A percentile compares a stretch with the other conserved stretches of the same genome.
Evolutionary conservation across 2,888 invertebrate species (phyloP).

Genomic region (Desoria tigrina): DNA sequence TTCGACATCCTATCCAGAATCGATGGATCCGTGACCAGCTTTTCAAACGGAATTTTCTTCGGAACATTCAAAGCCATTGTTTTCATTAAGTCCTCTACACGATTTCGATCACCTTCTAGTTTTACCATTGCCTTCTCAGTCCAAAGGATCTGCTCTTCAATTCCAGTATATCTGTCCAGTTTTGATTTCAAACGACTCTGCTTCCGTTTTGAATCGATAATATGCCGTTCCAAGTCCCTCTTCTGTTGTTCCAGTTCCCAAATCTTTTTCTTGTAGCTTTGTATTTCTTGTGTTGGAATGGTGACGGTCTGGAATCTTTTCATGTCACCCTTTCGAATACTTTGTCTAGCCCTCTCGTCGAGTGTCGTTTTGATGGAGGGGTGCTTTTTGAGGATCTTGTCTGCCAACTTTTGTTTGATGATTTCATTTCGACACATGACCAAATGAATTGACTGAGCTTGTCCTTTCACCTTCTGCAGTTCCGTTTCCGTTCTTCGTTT

Average conservation of each 20-base stretch:
- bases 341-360: not conserved
- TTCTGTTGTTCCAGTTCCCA: slow-evolving; percentile 46
- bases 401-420: slow-evolving; percentile 34
- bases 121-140: slow-evolving; percentile 49
- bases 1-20: slow-evolving; percentile 49
- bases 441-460: slow-evolving; percentile 42
- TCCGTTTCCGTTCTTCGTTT: slow-evolving; percentile 38
- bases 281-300: slow-evolving; percentile 35
- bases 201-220: slow-evolving; percentile 38
- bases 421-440: slow-evolving; percentile 43
- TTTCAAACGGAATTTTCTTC: slow-evolving; percentile 46
- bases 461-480: slow-evolving; percentile 38
- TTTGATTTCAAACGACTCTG: slow-evolving; percentile 42
- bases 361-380: slow-evolving; percentile 2
- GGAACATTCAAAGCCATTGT: slow-evolving; percentile 43
- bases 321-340: not conserved
- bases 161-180: slow-evolving; percentile 38
- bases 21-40: slow-evolving; percentile 49
- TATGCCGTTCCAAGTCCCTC: slow-evolving; percentile 39
- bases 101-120: slow-evolving; percentile 45
- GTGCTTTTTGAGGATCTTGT: slow-evolving; percentile 31
- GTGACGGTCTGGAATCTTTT: not conserved
- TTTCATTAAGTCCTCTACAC: slow-evolving; percentile 39
- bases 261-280: slow-evolving; percentile 46
- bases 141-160: slow-evolving; percentile 50